phyloP scores from a whole-genome alignment of 2,113 vertebrate species.

The Clarias magur region DNA sequence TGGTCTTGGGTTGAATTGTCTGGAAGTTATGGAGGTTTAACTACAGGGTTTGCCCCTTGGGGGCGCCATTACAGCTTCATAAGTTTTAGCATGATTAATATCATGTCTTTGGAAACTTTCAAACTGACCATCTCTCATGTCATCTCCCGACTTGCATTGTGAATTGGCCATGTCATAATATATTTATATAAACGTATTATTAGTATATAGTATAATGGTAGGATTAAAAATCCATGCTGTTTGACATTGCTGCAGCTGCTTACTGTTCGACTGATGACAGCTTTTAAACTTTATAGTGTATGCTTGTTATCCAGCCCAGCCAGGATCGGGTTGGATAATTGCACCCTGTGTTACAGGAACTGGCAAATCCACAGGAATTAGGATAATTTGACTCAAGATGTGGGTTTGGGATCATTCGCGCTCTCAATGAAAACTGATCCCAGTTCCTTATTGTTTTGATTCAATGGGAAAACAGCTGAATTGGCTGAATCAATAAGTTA shows the following conservation, averaged over 20 bases:
- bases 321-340: background rate
- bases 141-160: background rate
- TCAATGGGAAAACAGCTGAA: background rate
- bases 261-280: background rate
- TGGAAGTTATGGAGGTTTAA: too few species aligned
- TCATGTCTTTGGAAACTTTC: background rate
- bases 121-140: background rate
- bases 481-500: background rate
- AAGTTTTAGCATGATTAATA: background rate
- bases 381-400: background rate
- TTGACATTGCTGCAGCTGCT: background rate
- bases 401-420: background rate
- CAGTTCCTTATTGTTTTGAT: background rate
- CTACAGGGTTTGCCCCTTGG: too few species aligned
- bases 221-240: background rate
- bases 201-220: background rate
- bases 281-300: background rate
- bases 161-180: background rate
- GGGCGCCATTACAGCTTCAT: too few species aligned
- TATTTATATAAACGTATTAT: background rate
- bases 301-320: background rate
- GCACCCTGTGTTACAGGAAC: background rate
- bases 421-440: background rate
- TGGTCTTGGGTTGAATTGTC: too few species aligned
- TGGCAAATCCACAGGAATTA: slow-evolving; percentile 6